phyloP scores from a whole-genome alignment of 2,113 vertebrate species.

The Columba janthina region DNA sequence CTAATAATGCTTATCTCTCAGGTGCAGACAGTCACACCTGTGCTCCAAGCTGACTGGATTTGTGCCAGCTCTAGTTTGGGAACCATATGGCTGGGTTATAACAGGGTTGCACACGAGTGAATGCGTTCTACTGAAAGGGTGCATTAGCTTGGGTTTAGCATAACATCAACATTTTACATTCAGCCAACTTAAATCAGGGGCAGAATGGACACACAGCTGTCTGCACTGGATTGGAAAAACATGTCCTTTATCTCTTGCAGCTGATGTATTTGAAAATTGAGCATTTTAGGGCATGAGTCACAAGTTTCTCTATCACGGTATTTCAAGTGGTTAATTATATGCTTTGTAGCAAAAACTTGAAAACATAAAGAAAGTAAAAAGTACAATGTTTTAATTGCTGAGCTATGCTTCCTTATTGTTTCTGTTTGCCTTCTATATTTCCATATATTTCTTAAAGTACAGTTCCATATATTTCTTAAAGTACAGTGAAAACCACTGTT shows the following conservation, averaged over 20 bases:
- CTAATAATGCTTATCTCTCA: background rate
- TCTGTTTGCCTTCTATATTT: background rate
- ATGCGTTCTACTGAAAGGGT: background rate
- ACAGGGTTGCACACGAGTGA: background rate
- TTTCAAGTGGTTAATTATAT: background rate
- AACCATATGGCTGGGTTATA: background rate
- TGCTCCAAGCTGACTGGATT: background rate
- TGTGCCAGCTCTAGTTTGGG: background rate
- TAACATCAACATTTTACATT: background rate
- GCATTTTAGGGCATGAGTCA: slow-evolving; percentile 5
- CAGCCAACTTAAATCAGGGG: background rate
- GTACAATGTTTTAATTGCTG: background rate
- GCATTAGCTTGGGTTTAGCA: background rate
- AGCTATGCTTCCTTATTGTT: background rate
- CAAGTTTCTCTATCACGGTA: background rate
- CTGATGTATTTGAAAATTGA: slow-evolving; percentile 36
- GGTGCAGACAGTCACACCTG: slow-evolving; percentile 29
- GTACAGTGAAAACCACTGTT: background rate
- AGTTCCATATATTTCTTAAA: no score
- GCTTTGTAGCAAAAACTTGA: background rate
- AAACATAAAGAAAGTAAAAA: background rate
- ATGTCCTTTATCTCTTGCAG: slow-evolving; percentile 18
- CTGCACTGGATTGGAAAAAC: background rate
- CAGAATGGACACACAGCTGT: slow-evolving; percentile 8
- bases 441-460: no score